These are phyloP conservation scores for Apomyelois bistriatella DNA, from an alignment of 2,888 invertebrate species.

Conservation along the genomic window DNA sequence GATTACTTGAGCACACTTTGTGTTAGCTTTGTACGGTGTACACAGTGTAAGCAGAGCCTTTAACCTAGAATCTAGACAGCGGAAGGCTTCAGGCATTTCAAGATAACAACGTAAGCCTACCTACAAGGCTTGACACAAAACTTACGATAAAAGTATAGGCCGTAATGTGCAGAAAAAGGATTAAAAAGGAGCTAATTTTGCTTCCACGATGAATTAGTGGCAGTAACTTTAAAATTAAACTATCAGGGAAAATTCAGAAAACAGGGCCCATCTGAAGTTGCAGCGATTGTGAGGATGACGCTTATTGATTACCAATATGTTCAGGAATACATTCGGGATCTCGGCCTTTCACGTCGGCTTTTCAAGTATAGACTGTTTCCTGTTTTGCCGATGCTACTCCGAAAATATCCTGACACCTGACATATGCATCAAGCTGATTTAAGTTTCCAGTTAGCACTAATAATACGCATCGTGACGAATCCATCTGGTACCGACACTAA, in stretches of 20 bases:
- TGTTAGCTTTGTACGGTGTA: neutral
- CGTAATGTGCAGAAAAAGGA: neutral
- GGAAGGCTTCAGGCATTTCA: neutral
- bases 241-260: no score
- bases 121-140: neutral
- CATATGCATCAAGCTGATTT: conserved; percentile 2
- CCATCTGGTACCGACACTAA: neutral
- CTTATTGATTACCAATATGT: no score
- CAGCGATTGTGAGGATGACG: no score
- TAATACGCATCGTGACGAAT: conserved; percentile 10
- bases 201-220: no score
- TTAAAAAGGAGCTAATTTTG: no score
- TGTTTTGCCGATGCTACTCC: neutral
- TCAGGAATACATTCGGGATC: no score
- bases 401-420: conserved; percentile 5
- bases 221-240: no score
- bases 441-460: conserved; percentile 7
- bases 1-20: conserved; percentile 10
- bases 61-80: conserved; percentile 4
- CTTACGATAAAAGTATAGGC: no score
- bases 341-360: no score
- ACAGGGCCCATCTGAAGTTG: no score
- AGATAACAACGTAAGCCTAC: neutral
- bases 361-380: neutral
- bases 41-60: neutral